Base-by-base conservation (phyloP, 1,140 invertebrate genomes). In the Cydia pomonella region DNA sequence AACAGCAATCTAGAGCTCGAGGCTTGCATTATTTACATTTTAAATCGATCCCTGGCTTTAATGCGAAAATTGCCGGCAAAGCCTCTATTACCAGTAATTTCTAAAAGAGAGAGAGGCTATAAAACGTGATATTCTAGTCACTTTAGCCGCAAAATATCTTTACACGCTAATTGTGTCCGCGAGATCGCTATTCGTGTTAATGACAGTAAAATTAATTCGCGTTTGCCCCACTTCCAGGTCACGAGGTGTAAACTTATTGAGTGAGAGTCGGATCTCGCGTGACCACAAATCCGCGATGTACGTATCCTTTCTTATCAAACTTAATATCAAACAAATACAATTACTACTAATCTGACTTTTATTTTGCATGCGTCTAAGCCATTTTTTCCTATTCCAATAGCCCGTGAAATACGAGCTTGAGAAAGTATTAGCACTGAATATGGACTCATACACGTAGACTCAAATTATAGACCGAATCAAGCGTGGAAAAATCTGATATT, bases 131-230 rank as follows among this genome's bases (percentile, higher is more conserved):
- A 33, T 21, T 69, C 33, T n/a, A 66, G 63, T 69, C 64, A 33
- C 64, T 38, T 69, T 21, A 33, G 29, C 63, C 16, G n/a, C 64
- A 69, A 69, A 69, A 38, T 38, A 38, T 18, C 4, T 12, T 44
- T 33, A 66, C 63, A 33, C 29, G n/a, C 33, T 69, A 69, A 69
- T 41, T 69, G 64, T 69, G 64, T 47, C 63, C 64, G 29, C 59
- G 59, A 74, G 47, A 71, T 71, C 63, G 66, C 71, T 50, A 76
- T 69, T 72, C 53, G 71, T 76, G 71, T 53, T 76, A 76, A 76
- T 64, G 72, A 53, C 62, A 23, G 62, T 50, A 62, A 73, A 73
- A 73, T 76, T 76, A 73, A 73, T 73, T 76, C 75, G 69, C 16
- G 44, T 71, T 59, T 7, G 64, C 13, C 29, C 64, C 64, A 33